These are phyloP conservation scores for Paraescarpia echinospica DNA, from an alignment of 1,140 invertebrate genomes.

Conservation along the genomic window DNA sequence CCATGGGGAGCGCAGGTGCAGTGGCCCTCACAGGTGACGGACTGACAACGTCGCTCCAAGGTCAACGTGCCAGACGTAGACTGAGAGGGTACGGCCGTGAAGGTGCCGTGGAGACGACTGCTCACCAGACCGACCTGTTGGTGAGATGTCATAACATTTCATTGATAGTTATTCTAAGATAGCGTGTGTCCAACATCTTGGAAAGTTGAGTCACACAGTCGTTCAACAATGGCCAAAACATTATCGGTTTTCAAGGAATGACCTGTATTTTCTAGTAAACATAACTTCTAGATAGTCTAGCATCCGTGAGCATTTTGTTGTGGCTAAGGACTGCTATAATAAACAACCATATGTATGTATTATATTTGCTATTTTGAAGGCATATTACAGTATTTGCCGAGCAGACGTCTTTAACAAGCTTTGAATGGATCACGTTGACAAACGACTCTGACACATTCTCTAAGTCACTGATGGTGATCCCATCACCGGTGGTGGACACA, in stretches of 20 bases:
- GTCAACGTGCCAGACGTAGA: neutral
- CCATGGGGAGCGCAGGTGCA: neutral
- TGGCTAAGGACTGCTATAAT: too few species aligned
- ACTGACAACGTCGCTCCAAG: neutral
- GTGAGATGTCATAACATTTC: too few species aligned
- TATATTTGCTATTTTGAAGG: too few species aligned
- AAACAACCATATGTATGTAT: too few species aligned
- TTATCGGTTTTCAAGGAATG: neutral
- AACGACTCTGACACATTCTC: neutral
- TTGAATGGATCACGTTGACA: neutral
- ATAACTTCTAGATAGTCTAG: too few species aligned
- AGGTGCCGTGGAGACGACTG: neutral
- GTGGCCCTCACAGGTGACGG: neutral
- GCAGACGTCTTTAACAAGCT: too few species aligned
- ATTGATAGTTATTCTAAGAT: too few species aligned
- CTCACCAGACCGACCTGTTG: neutral
- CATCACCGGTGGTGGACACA: neutral
- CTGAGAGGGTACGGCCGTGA: neutral
- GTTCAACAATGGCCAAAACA: neutral
- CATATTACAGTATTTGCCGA: too few species aligned
- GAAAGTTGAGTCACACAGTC: too few species aligned
- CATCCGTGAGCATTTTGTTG: too few species aligned
- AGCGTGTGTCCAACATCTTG: too few species aligned
- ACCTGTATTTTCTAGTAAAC: neutral
- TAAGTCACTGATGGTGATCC: neutral